Evolutionary conservation across 1,140 invertebrate species (phyloP).

Genomic region (Zaprionus davidi): DNA sequence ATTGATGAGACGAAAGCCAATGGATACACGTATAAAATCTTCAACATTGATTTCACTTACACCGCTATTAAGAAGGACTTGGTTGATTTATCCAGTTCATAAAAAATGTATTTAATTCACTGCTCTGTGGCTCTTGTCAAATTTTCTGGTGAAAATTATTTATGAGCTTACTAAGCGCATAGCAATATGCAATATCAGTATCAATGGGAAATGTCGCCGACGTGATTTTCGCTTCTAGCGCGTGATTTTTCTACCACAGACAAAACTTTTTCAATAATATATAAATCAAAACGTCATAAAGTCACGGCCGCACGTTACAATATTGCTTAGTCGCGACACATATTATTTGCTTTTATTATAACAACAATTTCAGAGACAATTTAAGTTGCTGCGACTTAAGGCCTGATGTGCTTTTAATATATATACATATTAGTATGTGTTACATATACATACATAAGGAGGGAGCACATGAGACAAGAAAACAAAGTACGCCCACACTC

Average conservation of each 20-base stretch:
- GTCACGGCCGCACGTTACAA: constrained; percentile 65
- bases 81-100: constrained; percentile 40
- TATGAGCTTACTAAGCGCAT: constrained; percentile 52
- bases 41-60: constrained; percentile 32
- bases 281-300: constrained; percentile 84
- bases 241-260: constrained; percentile 63
- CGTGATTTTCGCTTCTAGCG: constrained; percentile 62
- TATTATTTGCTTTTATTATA: constrained; percentile 47
- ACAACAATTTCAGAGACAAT: constrained; percentile 65
- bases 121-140: constrained; percentile 44
- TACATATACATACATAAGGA: neutral
- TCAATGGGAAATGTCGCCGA: constrained; percentile 48
- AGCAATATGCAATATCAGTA: constrained; percentile 11
- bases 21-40: neutral
- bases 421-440: constrained; percentile 54
- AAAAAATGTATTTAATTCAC: constrained; percentile 74
- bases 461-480: constrained; percentile 38
- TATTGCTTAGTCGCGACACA: constrained; percentile 39
- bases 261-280: constrained; percentile 83
- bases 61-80: constrained; percentile 3
- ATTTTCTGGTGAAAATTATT: constrained; percentile 71
- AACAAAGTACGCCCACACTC: constrained; percentile 25
- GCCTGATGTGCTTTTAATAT: constrained; percentile 76
- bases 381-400: constrained; percentile 65
- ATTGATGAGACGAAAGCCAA: too few relatives aligned